Conservation (phyloP, 2,888 invertebrate species). For the Laspeyria flexula region DNA sequence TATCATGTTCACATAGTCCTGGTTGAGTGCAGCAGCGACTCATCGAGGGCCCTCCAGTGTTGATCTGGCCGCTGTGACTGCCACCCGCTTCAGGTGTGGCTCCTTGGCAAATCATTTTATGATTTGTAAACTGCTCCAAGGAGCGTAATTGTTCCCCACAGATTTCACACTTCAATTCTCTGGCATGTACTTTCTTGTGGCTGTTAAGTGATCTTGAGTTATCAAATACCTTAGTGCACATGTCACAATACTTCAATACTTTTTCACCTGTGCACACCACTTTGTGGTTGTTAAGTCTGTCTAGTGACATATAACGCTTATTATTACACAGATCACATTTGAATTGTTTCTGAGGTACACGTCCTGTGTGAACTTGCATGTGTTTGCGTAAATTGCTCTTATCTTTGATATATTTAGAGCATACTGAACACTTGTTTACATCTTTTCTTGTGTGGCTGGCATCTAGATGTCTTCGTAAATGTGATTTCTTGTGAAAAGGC, state of each 20-base stretch:
- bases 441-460: conserved; percentile 82
- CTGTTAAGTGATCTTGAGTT: conserved; percentile 84
- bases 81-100: conserved; percentile 64
- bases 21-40: conserved; percentile 80
- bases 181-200: conserved; percentile 84
- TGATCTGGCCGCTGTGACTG: conserved; percentile 55
- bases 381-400: conserved; percentile 84
- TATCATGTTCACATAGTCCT: conserved; percentile 83
- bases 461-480: conserved; percentile 82
- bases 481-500: conserved; percentile 82
- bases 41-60: conserved; percentile 46
- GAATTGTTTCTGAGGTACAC: conserved; percentile 84
- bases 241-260: conserved; percentile 82
- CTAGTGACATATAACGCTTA: conserved; percentile 83
- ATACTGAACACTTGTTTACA: conserved; percentile 84
- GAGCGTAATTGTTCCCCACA: conserved; percentile 84
- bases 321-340: conserved; percentile 85
- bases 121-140: conserved; percentile 81
- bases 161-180: conserved; percentile 82
- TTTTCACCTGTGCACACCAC: conserved; percentile 84
- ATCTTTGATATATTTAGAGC: conserved; percentile 85
- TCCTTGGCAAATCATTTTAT: conserved; percentile 80
- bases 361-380: conserved; percentile 85
- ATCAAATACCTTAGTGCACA: conserved; percentile 85
- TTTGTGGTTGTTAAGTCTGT: conserved; percentile 83